These are phyloP conservation scores for Cyphomyrus plagiostoma DNA, from an alignment of 2,113 vertebrate genomes.

Conservation along the genomic window DNA sequence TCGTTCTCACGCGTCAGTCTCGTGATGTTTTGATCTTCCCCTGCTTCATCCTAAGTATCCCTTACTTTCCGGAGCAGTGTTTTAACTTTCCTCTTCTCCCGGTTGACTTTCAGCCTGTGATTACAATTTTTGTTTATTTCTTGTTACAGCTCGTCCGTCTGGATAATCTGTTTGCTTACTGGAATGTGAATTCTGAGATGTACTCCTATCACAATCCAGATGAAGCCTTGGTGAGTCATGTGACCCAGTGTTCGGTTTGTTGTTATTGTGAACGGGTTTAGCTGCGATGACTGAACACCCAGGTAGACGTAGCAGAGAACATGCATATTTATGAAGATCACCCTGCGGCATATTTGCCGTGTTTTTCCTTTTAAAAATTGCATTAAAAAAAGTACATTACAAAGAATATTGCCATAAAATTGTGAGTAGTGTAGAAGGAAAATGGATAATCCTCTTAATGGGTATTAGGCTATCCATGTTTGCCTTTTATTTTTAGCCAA, in stretches of 20 bases:
- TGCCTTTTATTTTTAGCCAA: neutral
- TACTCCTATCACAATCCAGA: constrained; percentile 72
- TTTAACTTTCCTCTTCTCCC: neutral
- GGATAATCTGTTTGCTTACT: constrained; percentile 93
- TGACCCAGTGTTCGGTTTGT: too few relatives aligned
- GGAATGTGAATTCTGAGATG: constrained; percentile 87
- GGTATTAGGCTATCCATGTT: neutral
- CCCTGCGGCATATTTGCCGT: neutral
- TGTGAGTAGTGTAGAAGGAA: neutral
- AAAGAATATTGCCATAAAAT: neutral
- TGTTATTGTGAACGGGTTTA: neutral
- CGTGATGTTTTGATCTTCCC: neutral
- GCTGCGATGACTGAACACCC: neutral
- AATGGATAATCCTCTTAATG: neutral
- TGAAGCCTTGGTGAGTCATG: constrained; percentile 77
- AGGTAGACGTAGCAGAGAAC: neutral
- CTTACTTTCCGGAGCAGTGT: neutral
- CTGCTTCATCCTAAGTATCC: neutral
- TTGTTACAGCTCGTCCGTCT: constrained; percentile 77
- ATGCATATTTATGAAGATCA: neutral
- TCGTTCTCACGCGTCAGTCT: neutral
- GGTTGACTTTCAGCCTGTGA: neutral
- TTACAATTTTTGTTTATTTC: neutral
- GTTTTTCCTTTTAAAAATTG: neutral
- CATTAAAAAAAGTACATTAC: neutral